Evolutionary conservation across 2,113 vertebrate species (phyloP).

Genomic region (Eretmodus cyanostictus): DNA sequence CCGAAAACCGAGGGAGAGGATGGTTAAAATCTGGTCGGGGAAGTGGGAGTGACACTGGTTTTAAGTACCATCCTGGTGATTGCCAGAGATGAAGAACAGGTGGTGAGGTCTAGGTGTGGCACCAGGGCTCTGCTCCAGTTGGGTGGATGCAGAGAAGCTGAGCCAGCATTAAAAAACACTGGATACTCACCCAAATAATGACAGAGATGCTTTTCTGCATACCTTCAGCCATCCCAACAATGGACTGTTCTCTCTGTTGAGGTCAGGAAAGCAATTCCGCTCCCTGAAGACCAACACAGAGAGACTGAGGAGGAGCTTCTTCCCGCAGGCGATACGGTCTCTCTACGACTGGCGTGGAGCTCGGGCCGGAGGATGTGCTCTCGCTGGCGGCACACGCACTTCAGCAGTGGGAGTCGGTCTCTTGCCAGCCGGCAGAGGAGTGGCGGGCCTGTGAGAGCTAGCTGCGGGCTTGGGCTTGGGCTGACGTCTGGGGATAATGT

Average conservation of each 20-base stretch:
- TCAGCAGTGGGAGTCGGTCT: too few species aligned
- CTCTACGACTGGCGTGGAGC: too few species aligned
- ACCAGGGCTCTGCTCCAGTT: not conserved
- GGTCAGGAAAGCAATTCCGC: not conserved
- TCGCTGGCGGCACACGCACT: too few species aligned
- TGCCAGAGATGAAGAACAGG: not conserved
- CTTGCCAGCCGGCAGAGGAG: too few species aligned
- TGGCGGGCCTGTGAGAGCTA: too few species aligned
- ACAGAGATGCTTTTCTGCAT: not conserved
- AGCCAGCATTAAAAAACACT: not conserved
- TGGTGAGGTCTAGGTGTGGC: not conserved
- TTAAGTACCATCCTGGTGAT: not conserved
- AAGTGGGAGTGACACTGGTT: not conserved
- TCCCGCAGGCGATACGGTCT: accelerated
- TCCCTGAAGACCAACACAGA: not conserved
- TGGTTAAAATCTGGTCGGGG: not conserved
- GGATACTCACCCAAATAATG: not conserved
- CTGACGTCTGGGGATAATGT: too few species aligned
- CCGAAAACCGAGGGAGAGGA: not conserved
- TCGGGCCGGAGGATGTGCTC: too few species aligned
- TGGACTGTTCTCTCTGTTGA: not conserved
- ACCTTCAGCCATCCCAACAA: not conserved
- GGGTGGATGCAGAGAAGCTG: not conserved
- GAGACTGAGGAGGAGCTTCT: not conserved
- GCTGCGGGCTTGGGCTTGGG: too few species aligned